phyloP scores from a whole-genome alignment of 2,113 vertebrate genomes.

The Perccottus glenii region DNA sequence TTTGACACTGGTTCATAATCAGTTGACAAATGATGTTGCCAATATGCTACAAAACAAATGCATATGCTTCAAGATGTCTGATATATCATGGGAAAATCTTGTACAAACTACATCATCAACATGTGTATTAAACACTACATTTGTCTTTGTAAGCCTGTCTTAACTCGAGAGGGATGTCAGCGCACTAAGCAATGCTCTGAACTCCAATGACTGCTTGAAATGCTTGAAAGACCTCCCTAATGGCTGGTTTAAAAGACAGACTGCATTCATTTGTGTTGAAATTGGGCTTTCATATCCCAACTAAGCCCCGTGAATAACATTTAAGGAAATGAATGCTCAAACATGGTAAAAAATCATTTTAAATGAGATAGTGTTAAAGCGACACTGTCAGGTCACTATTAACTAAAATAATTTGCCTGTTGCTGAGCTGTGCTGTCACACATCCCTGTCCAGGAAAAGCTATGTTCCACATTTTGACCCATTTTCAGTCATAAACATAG shows the following conservation, averaged over 20 bases:
- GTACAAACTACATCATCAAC: not conserved
- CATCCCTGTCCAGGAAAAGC: not conserved
- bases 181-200: slow-evolving; percentile 13
- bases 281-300: slow-evolving; percentile 25
- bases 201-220: slow-evolving; percentile 19
- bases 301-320: slow-evolving; percentile 19
- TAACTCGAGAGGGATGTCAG: slow-evolving; percentile 10
- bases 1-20: too few species aligned
- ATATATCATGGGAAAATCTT: not conserved
- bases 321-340: slow-evolving; percentile 16
- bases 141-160: slow-evolving; percentile 6
- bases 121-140: not conserved
- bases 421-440: not conserved
- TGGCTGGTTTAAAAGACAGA: slow-evolving; percentile 20
- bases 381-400: too few species aligned
- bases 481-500: not conserved
- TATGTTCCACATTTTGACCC: slow-evolving; percentile 1
- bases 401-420: not conserved
- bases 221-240: slow-evolving; percentile 29
- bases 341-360: not conserved
- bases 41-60: too few species aligned
- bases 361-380: not conserved
- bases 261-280: slow-evolving; percentile 33
- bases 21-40: too few species aligned
- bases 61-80: too few species aligned